Base-by-base conservation (phyloP, 53 echinoderm and acorn worm species). In the Echinarachnius parma region DNA sequence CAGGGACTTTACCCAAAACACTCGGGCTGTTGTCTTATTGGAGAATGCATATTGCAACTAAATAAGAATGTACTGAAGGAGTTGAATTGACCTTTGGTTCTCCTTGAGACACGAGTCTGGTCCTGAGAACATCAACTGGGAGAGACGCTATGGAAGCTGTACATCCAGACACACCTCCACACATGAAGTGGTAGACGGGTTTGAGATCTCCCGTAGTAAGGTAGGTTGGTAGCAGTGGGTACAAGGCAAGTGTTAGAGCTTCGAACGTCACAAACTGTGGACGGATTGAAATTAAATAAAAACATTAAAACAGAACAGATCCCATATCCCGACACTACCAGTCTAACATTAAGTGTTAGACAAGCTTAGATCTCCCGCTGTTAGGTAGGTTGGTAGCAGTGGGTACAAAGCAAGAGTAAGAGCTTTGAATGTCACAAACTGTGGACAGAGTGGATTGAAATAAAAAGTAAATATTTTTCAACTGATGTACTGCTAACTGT, bases 11-110 rank as follows among this genome's bases (percentile, higher is more conserved):
- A n/a, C n/a, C n/a, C n/a, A n/a, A n/a, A n/a, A n/a, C n/a, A n/a
- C n/a, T n/a, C n/a, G n/a, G n/a, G n/a, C n/a, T n/a, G n/a, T n/a
- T n/a, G n/a, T n/a, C n/a, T n/a, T n/a, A n/a, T n/a, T n/a, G n/a
- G n/a, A n/a, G n/a, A n/a, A n/a, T n/a, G n/a, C n/a, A n/a, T n/a
- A n/a, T n/a, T n/a, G n/a, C n/a, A n/a, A n/a, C n/a, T n/a, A n/a
- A n/a, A n/a, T n/a, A n/a, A n/a, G n/a, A n/a, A n/a, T n/a, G n/a
- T n/a, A n/a, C n/a, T n/a, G n/a, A n/a, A n/a, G n/a, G n/a, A n/a
- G n/a, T n/a, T n/a, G n/a, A n/a, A n/a, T n/a, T 18, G 57, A 94
- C 96, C 88, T 96, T 91, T 4, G 96, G 91, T 64, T 96, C 85
- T 47, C 96, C 91, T 42, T 96, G 91, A 52, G 85, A 86, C 25